Evolutionary conservation across 2,888 invertebrate species (phyloP).

Genomic region (Megamerina dolium): DNA sequence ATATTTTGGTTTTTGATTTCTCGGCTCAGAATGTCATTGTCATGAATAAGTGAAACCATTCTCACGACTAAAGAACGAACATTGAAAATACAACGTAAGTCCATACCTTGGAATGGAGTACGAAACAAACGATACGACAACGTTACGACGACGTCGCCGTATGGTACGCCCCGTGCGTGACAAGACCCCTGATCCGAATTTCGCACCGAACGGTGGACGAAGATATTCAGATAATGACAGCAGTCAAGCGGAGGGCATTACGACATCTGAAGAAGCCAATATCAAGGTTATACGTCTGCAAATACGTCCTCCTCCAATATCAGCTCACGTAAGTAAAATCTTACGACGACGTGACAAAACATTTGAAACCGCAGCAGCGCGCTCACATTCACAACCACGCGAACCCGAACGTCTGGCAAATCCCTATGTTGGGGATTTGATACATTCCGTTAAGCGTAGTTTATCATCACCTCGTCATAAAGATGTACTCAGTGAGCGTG

Average conservation of each 20-base stretch:
- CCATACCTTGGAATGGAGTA: neutral
- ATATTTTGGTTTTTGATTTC: too few relatives aligned
- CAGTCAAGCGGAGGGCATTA: conserved; percentile 21
- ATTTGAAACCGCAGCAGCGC: conserved; percentile 45
- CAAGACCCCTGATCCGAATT: conserved; percentile 53
- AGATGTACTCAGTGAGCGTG: conserved; percentile 39
- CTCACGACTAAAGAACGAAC: too few relatives aligned
- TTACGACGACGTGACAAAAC: conserved; percentile 42
- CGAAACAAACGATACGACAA: neutral
- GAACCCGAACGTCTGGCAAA: conserved; percentile 37
- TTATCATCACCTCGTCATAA: conserved; percentile 45
- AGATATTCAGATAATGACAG: conserved; percentile 32
- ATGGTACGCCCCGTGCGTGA: conserved; percentile 57
- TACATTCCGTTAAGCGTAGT: conserved; percentile 39
- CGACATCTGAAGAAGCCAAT: conserved; percentile 18
- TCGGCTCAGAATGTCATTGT: too few relatives aligned
- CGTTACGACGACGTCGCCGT: conserved; percentile 53
- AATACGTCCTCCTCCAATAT: conserved; percentile 36
- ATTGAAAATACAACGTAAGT: too few relatives aligned
- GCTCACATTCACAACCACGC: conserved; percentile 46
- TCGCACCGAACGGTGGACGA: conserved; percentile 8
- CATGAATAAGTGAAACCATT: too few relatives aligned
- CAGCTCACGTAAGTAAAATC: conserved; percentile 48
- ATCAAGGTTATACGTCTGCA: conserved; percentile 39
- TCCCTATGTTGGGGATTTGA: conserved; percentile 39